Conservation (phyloP, 1,140 invertebrate genomes). For the Drosophila virilis region DNA sequence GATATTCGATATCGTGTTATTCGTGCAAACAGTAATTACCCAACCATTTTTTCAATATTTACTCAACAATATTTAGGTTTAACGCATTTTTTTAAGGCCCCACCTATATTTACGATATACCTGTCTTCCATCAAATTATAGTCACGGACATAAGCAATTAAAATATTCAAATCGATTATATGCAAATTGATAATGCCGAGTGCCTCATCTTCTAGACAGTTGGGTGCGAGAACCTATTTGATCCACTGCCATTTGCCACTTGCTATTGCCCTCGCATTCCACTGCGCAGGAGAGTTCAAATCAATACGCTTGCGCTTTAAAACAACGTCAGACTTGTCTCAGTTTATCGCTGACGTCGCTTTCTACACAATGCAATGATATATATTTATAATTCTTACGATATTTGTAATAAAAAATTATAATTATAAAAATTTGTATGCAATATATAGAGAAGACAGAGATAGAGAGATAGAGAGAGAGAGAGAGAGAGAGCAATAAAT, state of each 20-base stretch:
- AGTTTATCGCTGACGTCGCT: slow-evolving; percentile 37
- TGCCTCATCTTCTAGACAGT: slow-evolving; percentile 39
- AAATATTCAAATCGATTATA: slow-evolving; percentile 38
- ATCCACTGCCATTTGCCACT: slow-evolving; percentile 19
- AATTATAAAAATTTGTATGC: slow-evolving; percentile 63
- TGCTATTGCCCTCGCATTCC: slow-evolving; percentile 21
- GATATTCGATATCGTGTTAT: neutral
- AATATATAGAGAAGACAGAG: slow-evolving; percentile 63
- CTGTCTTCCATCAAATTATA: slow-evolving; percentile 31
- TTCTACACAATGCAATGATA: slow-evolving; percentile 14
- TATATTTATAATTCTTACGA: slow-evolving; percentile 28
- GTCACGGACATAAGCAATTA: slow-evolving; percentile 40
- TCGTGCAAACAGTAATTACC: too few species aligned
- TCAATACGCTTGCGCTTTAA: slow-evolving; percentile 5
- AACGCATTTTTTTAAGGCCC: neutral
- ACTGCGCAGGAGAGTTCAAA: slow-evolving; percentile 40
- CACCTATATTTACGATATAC: neutral
- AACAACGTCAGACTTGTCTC: slow-evolving; percentile 32
- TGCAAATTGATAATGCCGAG: slow-evolving; percentile 36
- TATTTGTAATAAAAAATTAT: slow-evolving; percentile 52
- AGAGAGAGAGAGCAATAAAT: slow-evolving; percentile 71
- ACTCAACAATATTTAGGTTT: neutral
- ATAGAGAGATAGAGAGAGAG: slow-evolving; percentile 56
- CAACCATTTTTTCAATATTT: neutral
- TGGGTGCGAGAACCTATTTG: slow-evolving; percentile 24